Percentiles rank a stretch among this genome's conserved stretches.
phyloP scores from a whole-genome alignment of 1,140 invertebrate species.

The Drosophila funebris region DNA sequence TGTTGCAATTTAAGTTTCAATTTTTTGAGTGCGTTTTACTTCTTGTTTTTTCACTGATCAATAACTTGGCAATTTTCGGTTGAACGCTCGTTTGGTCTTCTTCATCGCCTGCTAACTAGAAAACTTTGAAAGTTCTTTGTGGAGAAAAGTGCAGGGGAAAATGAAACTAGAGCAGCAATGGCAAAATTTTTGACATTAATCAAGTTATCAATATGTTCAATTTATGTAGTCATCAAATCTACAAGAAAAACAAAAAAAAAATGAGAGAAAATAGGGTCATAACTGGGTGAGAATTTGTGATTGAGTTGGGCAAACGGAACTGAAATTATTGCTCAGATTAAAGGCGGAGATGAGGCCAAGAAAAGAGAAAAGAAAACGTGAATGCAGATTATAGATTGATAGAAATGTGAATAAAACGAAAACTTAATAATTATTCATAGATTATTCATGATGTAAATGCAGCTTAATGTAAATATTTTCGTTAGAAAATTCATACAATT shows the following conservation, averaged over 20 bases:
- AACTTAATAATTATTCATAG: too few species aligned
- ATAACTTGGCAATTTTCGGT: constrained; percentile 69
- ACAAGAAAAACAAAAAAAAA: background rate
- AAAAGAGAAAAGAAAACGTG: background rate
- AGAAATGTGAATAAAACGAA: background rate
- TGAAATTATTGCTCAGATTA: background rate
- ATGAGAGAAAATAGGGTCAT: too few species aligned
- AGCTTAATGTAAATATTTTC: background rate
- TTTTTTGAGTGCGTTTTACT: too few species aligned
- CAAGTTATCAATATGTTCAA: constrained; percentile 48
- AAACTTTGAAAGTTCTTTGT: constrained; percentile 50
- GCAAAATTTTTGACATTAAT: constrained; percentile 44
- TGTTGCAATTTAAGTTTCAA: constrained; percentile 64
- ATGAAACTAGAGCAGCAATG: constrained; percentile 2
- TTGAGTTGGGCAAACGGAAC: constrained; percentile 20
- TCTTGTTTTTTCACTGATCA: constrained; percentile 42
- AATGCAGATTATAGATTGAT: background rate
- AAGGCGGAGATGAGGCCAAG: background rate
- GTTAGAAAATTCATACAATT: background rate
- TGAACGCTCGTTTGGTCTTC: constrained; percentile 26
- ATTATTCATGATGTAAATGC: background rate
- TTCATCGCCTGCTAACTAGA: constrained; percentile 65
- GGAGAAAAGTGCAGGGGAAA: background rate
- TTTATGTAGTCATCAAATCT: constrained; percentile 38
- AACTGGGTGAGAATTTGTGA: constrained; percentile 16